Conservation (phyloP, 2,888 invertebrate species). For the Crocallis elinguaria region DNA sequence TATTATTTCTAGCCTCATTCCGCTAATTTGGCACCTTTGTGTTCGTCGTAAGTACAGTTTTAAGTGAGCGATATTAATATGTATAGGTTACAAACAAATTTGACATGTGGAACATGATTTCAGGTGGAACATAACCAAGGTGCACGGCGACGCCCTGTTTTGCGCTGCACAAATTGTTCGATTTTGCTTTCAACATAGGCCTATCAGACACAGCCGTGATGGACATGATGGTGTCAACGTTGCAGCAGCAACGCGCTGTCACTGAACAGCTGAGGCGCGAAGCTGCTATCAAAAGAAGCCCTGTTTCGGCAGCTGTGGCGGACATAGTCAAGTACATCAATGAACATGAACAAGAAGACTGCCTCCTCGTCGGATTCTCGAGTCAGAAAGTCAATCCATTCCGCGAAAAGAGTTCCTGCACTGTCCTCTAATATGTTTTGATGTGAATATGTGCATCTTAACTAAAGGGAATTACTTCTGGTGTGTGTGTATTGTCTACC, state of each 20-base stretch:
- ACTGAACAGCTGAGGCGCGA: slow-evolving; percentile 97
- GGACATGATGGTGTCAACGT: slow-evolving; percentile 96
- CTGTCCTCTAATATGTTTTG: slow-evolving; percentile 87
- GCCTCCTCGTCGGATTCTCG: slow-evolving; percentile 95
- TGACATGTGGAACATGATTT: slow-evolving; percentile 28
- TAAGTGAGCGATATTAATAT: neutral
- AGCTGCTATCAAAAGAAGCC: slow-evolving; percentile 93
- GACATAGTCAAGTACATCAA: slow-evolving; percentile 96
- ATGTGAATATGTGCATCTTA: slow-evolving; percentile 2
- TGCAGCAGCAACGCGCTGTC: slow-evolving; percentile 96
- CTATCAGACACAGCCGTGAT: slow-evolving; percentile 95
- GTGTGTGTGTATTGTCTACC: slow-evolving; percentile 15
- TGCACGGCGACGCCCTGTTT: slow-evolving; percentile 78
- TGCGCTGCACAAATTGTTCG: slow-evolving; percentile 58
- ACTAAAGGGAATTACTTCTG: slow-evolving; percentile 13
- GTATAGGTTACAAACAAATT: neutral
- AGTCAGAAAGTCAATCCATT: slow-evolving; percentile 98
- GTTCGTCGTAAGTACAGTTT: slow-evolving; percentile 9
- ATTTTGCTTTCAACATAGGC: slow-evolving; percentile 89
- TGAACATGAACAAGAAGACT: slow-evolving; percentile 97
- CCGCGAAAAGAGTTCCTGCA: slow-evolving; percentile 96
- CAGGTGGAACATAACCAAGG: slow-evolving; percentile 41
- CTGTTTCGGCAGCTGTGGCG: slow-evolving; percentile 95
- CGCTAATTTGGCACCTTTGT: slow-evolving; percentile 1
- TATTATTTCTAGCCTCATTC: neutral